Base-by-base conservation (phyloP, 2,113 vertebrate species). In the Eupsittula cactorum region DNA sequence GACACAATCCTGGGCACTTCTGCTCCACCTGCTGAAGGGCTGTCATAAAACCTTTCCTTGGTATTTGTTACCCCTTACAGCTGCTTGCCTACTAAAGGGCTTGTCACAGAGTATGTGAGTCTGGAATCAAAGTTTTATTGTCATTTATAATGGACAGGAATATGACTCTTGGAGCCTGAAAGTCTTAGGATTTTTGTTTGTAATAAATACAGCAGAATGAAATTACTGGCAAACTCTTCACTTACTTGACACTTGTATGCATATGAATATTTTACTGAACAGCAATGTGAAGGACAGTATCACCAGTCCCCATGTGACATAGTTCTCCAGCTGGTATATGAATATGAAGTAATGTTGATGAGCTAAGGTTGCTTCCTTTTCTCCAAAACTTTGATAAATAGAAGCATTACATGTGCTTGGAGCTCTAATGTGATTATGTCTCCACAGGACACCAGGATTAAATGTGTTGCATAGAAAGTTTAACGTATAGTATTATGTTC, bases 401-500 rank as follows among this genome's bases (percentile, higher is more conserved):
- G 39, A 85, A 93, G 74, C 31, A 80, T 93, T 93, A 92, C 75
- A 62, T 73, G 46, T 80, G 49, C 92, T 93, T 94, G 94, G 67
- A 88, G 29, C 82, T 82, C 33, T 90, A 88, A 96, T 88, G 47
- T 88, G 85, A 93, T 94, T 94, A 82, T 55, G 63, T 82, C 79
- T 85, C 92, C 71, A 57, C 79, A 85, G 93, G 93, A 82, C 53
- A 80, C 29, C 27, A 47, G 70, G 75, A 88, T 93, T 95, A 86
- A 80, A 47, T 82, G 57, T 69, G 67, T 65, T 76, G 57, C 39
- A 25, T 7, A 82, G 75, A n/a, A 96, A 85, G 6, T 90, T 63
- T 90, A 84, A 64, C 35, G 14, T 78, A 59, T 0, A 64, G 52
- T 46, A 37, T 85, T 85, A 57, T n/a, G 35, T 9, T 88, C 19